Evolutionary conservation across 1,140 invertebrate genomes (phyloP), one percentile per base, ranked within the genome.

Genomic region (Anastrepha obliqua): DNA sequence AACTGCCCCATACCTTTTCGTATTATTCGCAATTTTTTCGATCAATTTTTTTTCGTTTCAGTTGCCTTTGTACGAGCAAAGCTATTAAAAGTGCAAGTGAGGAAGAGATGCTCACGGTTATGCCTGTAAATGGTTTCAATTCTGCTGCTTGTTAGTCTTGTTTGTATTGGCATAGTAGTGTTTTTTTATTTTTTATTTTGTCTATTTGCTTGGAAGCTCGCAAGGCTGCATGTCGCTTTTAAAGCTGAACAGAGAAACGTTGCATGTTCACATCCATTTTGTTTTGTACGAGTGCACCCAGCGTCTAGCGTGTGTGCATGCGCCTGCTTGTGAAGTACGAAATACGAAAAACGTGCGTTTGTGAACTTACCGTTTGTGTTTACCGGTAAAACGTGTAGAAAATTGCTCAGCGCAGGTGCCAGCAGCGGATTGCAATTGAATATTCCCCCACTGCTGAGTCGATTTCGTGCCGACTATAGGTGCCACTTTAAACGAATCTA

Each of bases 1-100:
- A 55, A 29, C 74, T 9, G 44, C 9, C 47, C 20, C 13, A 55
- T 47, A 47, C 4, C 39, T 20, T 67, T 20, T 67, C 62, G 65
- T 8, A 13, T 67, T 67, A 67, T 39, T 29, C 13, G 9, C 65
- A 67, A 42, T 39, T 55, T 81, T 55, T 55, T 42, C 47, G 44
- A 81, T 81, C 70, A 81, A 9, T 55, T 81, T 81, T 81, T 51
- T n/a, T 51, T 81, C 20, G 42, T n/a, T 42, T 17, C 5, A 55
- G 47, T 55, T 55, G 47, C 15, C 17, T n/a, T n/a, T 81, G 74
- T 47, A 29, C 29, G 29, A 29, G 29, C 60, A 15, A 62, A 67
- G 29, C 64, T 29, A 67, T 67, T 7, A 29, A 67, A 39, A 67
- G 20, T 74, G 42, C 4, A 74, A 29, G 42, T 44, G 42, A 74